Evolutionary conservation across 2,797 vertebrate genomes (phyloP).

Genomic region (Mallotus villosus): DNA sequence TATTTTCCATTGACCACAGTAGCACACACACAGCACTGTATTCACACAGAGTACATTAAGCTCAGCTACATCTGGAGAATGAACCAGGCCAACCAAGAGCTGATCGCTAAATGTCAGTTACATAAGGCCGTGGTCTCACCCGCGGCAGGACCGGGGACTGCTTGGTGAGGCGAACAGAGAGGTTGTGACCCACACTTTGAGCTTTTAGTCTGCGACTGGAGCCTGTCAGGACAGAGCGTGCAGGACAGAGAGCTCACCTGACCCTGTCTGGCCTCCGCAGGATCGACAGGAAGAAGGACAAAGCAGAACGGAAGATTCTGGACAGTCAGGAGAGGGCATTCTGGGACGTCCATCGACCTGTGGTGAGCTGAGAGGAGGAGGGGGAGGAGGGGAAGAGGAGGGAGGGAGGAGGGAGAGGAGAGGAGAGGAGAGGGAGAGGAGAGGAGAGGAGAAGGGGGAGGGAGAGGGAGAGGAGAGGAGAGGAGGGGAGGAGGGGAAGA

Average conservation of each 20-base stretch:
- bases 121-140: constrained; percentile 42
- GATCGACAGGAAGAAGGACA: constrained; percentile 96
- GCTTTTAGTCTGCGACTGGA: constrained; percentile 14
- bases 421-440: constrained; percentile 3
- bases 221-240: background rate
- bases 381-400: background rate
- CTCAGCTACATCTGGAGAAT: constrained; percentile 14
- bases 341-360: constrained; percentile 96
- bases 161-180: constrained; percentile 41
- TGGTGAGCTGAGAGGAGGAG: constrained; percentile 76
- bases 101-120: constrained; percentile 59
- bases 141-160: constrained; percentile 25
- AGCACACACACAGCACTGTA: background rate
- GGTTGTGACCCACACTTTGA: constrained; percentile 39
- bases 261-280: constrained; percentile 63
- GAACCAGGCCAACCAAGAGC: constrained; percentile 20
- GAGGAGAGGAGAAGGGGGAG: background rate
- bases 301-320: constrained; percentile 94
- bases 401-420: background rate
- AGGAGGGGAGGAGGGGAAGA: background rate
- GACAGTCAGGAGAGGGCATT: constrained; percentile 97
- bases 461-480: background rate
- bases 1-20: background rate
- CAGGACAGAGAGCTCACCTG: background rate
- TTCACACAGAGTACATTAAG: background rate